Base-by-base conservation (phyloP, 2,888 invertebrate species). In the Imbricaverruca yamaguchii region DNA sequence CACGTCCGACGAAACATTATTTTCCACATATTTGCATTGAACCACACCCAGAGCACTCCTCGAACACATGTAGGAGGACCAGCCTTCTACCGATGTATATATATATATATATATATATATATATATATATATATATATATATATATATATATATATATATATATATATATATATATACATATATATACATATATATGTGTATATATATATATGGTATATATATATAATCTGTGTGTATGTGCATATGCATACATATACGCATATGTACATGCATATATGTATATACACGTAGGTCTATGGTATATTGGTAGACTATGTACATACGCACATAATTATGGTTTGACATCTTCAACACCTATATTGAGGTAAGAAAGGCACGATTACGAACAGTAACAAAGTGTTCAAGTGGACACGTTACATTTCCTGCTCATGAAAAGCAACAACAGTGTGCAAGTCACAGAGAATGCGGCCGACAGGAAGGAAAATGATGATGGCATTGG, bases 81-180 rank as follows among this genome's bases (percentile, higher is more conserved):
- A 39, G 39, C 4, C 39, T 39, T 39, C 39, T 39, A 39, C 39
- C 4, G 39, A 6, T 18, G 21, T 63, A 63, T 18, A 13, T 12
- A 18, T 63, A 63, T 63, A 63, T 63, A 18, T 63, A 63, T 63
- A 63, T 63, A 63, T 63, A 63, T 63, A 63, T 63, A 63, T 63
- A 63, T 63, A 63, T 18, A 63, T 63, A 63, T 63, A 63, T 63
- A 63, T 18, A 12, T 63, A 12, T 63, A 12, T 63, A 12, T 63
- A 12, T 63, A 12, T 63, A 12, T 12, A 63, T 12, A 63, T 63
- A 63, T 63, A 63, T 63, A 12, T 12, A 63, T 63, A 63, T 12
- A 12, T 63, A 63, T 63, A 63, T 63, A 63, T 12, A 63, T 63
- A 63, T 12, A 12, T 63, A 63, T 63, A 63, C 12, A 63, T 12